Conservation (phyloP, 2,113 vertebrate species). For the Mobula birostris region DNA sequence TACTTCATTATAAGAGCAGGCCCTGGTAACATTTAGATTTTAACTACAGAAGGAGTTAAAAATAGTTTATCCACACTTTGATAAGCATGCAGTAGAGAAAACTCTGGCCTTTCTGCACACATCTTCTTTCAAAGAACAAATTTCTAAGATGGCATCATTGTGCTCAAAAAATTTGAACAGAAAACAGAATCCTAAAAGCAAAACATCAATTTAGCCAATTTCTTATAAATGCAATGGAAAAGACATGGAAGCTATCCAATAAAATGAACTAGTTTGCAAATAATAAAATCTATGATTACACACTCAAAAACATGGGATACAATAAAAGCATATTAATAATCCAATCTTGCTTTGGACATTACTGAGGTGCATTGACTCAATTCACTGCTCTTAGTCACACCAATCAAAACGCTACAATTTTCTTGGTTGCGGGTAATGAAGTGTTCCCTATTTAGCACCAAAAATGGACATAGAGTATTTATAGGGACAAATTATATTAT, state of each 20-base stretch:
- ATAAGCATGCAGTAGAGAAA: neutral
- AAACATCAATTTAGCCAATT: neutral
- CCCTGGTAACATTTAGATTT: neutral
- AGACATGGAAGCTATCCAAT: neutral
- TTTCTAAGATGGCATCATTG: neutral
- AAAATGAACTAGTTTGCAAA: neutral
- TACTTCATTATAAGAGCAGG: too few species aligned
- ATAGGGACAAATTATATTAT: too few species aligned
- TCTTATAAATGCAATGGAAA: neutral
- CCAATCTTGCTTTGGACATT: neutral
- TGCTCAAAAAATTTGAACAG: neutral
- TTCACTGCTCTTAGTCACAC: neutral
- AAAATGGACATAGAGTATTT: neutral
- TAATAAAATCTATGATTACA: neutral
- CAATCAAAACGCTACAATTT: neutral
- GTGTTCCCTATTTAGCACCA: neutral
- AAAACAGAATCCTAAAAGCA: neutral
- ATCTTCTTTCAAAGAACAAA: neutral
- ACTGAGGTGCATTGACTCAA: neutral
- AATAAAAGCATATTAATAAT: neutral
- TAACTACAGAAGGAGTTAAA: neutral
- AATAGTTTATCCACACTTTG: neutral
- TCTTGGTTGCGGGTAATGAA: neutral
- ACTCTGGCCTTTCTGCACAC: neutral
- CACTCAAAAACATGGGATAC: neutral